Base-by-base conservation (phyloP, 2,888 invertebrate genomes). In the Icerya purchasi region DNA sequence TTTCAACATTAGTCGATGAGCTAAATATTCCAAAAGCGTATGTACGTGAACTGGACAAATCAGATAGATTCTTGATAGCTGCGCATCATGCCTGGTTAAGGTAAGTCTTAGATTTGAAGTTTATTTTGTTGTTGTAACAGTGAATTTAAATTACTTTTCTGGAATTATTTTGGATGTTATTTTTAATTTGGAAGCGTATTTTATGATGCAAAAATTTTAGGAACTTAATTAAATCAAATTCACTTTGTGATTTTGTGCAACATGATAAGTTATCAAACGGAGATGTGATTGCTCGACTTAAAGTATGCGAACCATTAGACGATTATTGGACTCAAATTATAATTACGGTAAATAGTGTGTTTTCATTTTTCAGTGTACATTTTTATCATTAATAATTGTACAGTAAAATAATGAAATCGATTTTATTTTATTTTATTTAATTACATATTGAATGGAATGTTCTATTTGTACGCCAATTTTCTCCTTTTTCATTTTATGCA, bases 31-130 rank as follows among this genome's bases (percentile, higher is more conserved):
- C 60, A 1, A 56, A 56, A 22, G 50, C 50, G 19, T 60, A 60
- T 22, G 25, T 60, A 18, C 55, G 36, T 22, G 60, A 60, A 36
- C 20, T 56, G 2, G 60, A 73, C 57, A 76, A 77, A 61, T 72
- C 78, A 51, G 76, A 78, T 65, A 75, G 81, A 67, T 82, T 77
- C 69, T 71, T 79, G 57, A 77, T 79, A 24, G 75, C 82, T 59
- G 82, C 67, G 25, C 65, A 66, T 60, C 64, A 63, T 55, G 61
- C 61, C 51, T 68, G 68, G 68, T 61, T 68, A 3, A 66, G 65
- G 69, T n/a, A n/a, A n/a, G n/a, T n/a, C n/a, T n/a, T n/a, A n/a
- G n/a, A n/a, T n/a, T n/a, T n/a, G n/a, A n/a, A n/a, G n/a, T n/a
- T n/a, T n/a, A n/a, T n/a, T n/a, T n/a, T n/a, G n/a, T n/a, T n/a